Base-by-base conservation (phyloP, 2,888 invertebrate genomes). In the Torymus aiolomorphi region DNA sequence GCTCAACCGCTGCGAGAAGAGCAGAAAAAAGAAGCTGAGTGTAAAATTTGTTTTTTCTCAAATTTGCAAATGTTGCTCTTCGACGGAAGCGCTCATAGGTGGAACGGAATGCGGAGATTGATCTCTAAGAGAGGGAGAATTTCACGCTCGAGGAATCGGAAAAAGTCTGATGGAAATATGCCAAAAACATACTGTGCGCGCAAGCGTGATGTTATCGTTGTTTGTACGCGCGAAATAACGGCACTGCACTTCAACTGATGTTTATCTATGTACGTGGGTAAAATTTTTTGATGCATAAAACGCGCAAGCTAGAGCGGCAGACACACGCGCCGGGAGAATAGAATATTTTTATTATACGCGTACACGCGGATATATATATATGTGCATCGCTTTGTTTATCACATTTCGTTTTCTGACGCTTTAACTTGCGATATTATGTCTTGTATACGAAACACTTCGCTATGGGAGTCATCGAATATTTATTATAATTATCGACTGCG, bases 401-500 rank as follows among this genome's bases (percentile, higher is more conserved):
- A 2, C 42, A 20, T 52, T 54, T 62, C 18, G 67, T 42, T 42
- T 54, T 56, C 24, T 63, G 70, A 20, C 75, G 70, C 74, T 70
- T 79, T 59, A 57, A 52, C 20, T 75, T 75, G 63, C 65, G 42
- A 65, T 14, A 52, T 57, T 42, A 10, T 57, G 16, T 49, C 16
- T 57, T 77, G 69, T 71, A 71, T 5, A 66, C 51, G 59, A 61
- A 62, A 52, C 8, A 42, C 20, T 57, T 31, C 18, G 14, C 52
- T 52, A 72, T 42, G 42, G 54, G 63, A 65, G 63, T 79, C 57
- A 59, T 52, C 52, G 54, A 70, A 57, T 72, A 80, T 73, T 76
- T 69, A 72, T 75, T 65, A 63, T 61, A 76, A 16, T 76, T 20
- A 14, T 66, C 20, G 81, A 79, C 81, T 81, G 79, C 79, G 81